phyloP scores from a whole-genome alignment of 2,113 vertebrate genomes.

The Malaclemys terrapin region DNA sequence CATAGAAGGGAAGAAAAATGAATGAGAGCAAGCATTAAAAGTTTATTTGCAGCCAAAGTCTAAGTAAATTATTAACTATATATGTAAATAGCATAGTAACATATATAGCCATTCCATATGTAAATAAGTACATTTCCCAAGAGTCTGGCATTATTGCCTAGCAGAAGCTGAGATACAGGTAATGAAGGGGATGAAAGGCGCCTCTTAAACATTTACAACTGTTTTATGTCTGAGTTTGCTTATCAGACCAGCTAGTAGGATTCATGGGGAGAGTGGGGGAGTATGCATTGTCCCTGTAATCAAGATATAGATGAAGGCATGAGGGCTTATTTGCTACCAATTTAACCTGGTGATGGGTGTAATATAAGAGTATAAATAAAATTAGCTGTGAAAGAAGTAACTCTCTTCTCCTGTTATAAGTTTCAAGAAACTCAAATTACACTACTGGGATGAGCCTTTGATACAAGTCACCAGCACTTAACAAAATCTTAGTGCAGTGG shows the following conservation, averaged over 20 bases:
- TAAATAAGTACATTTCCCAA: neutral
- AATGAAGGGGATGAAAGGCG: neutral
- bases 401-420: neutral
- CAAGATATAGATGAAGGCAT: neutral
- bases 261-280: neutral
- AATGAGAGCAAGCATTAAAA: neutral
- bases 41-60: neutral
- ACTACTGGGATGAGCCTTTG: neutral
- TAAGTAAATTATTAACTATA: conserved; percentile 38
- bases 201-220: rapidly evolving
- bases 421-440: neutral
- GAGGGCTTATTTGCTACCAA: neutral
- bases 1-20: neutral
- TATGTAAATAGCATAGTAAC: neutral
- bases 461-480: neutral
- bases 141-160: neutral
- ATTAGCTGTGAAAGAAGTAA: neutral
- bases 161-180: neutral
- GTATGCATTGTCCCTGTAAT: neutral
- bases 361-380: neutral
- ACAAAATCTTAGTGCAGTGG: neutral
- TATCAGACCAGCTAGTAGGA: neutral
- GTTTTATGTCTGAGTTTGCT: rapidly evolving
- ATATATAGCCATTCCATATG: neutral
- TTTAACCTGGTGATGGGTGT: neutral